A percentile compares a stretch with the other conserved stretches of the same genome.
Conservation (phyloP, 1,140 invertebrate genomes). For the Pseudomyrmex dendroicus region DNA sequence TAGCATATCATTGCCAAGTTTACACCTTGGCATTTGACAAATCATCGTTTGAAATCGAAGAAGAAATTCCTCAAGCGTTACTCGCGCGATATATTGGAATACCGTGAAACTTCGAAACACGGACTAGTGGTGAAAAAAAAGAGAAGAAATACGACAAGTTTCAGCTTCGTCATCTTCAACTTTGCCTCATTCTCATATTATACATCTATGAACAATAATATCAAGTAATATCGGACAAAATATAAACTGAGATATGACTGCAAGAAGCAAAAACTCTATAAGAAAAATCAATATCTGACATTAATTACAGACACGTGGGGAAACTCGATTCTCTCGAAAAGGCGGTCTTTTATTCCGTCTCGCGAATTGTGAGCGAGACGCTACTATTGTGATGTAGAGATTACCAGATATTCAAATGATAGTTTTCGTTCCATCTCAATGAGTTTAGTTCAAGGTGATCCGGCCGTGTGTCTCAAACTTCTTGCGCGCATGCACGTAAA, state of each 20-base stretch:
- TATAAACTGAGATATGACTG: neutral
- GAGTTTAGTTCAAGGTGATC: constrained; percentile 84
- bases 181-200: neutral
- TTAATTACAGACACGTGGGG: too few species aligned
- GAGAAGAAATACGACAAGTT: neutral
- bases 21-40: constrained; percentile 29
- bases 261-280: too few species aligned
- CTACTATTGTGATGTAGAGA: constrained; percentile 7
- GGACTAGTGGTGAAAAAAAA: too few species aligned
- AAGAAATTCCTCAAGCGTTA: neutral
- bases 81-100: too few species aligned
- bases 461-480: constrained; percentile 34
- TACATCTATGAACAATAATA: neutral
- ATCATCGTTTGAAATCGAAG: neutral
- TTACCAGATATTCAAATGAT: constrained; percentile 78
- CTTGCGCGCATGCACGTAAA: neutral
- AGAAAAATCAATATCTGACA: too few species aligned
- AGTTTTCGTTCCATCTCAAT: constrained; percentile 80
- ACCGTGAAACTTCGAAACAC: too few species aligned
- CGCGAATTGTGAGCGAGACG: neutral
- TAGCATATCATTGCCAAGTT: constrained; percentile 22
- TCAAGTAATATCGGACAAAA: neutral
- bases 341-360: too few species aligned
- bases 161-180: constrained; percentile 3
- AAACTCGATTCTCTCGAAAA: too few species aligned